Evolutionary conservation across 2,113 vertebrate species (phyloP).

Genomic region (Macaca mulatta): DNA sequence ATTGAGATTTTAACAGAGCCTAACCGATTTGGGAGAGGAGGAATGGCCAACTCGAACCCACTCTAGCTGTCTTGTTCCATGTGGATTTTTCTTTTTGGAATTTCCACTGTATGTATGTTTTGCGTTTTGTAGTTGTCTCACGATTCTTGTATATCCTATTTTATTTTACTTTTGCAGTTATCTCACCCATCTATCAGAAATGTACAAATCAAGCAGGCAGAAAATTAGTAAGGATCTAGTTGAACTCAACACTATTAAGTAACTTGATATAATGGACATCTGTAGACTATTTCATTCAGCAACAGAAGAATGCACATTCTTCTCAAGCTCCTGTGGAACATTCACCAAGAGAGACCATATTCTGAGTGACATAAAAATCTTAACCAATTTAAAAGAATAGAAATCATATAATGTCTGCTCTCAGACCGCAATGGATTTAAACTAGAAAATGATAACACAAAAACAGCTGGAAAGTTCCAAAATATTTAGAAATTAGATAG

Average conservation of each 20-base stretch:
- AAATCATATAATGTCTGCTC: not conserved
- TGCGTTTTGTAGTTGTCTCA: no score
- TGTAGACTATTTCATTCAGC: not conserved
- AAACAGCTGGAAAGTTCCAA: not conserved
- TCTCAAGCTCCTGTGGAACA: not conserved
- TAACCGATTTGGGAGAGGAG: not conserved
- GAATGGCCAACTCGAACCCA: not conserved
- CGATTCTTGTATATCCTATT: no score
- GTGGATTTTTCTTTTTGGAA: no score
- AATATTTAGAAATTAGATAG: no score
- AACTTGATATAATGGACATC: not conserved
- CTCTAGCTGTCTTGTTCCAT: not conserved
- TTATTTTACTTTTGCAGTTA: no score
- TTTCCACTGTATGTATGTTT: no score
- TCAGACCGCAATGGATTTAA: not conserved
- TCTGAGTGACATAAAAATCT: not conserved
- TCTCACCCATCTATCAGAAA: not conserved
- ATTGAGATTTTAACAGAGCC: not conserved
- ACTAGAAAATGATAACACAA: not conserved
- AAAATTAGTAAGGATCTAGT: not conserved
- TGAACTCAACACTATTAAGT: not conserved
- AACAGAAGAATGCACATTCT: not conserved
- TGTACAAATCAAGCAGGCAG: not conserved
- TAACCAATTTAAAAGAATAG: not conserved
- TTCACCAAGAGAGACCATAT: not conserved